Base-by-base conservation (phyloP, 2,888 invertebrate genomes). In the Emmelina monodactyla region DNA sequence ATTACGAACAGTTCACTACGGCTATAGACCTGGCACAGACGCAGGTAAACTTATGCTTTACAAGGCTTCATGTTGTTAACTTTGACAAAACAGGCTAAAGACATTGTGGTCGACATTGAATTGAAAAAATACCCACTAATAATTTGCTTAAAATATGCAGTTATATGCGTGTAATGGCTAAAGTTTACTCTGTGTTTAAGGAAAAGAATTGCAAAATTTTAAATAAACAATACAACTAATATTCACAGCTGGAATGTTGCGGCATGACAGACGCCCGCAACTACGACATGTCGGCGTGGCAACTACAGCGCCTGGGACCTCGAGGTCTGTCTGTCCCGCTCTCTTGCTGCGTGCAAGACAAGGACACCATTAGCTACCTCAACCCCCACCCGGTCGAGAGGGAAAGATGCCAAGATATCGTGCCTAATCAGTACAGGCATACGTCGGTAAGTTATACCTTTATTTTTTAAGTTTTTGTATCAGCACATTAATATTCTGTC, bases 221-320 rank as follows among this genome's bases (percentile, higher is more conserved):
- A n/a, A n/a, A n/a, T n/a, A n/a, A n/a, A n/a, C n/a, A n/a, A n/a
- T n/a, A n/a, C n/a, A n/a, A n/a, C n/a, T n/a, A n/a, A n/a, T n/a
- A n/a, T 13, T 50, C 75, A 15, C 62, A 89, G 89, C 85, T 91
- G 57, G 82, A 86, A 37, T 92, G 92, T 55, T 92, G 92, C 60
- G 92, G 91, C 15, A 88, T 92, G 62, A 84, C 85, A 32, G 87
- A 87, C 47, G 88, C 89, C 5, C 84, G 85, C 40, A 91, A 92
- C 76, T 92, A 90, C 65, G 90, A 90, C 52, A 88, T 88, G 46
- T 90, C 92, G 0, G 68, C 87, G 55, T 92, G 92, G 92, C 85
- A 89, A 43, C 69, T 91, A 32, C 86, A 89, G 51, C 83, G 88
- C 42, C 82, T 88, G 28, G 89, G 90, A 0, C 87, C 88, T 42